Conservation (phyloP, 2,113 vertebrate genomes). For the Uropsilus gracilis region DNA sequence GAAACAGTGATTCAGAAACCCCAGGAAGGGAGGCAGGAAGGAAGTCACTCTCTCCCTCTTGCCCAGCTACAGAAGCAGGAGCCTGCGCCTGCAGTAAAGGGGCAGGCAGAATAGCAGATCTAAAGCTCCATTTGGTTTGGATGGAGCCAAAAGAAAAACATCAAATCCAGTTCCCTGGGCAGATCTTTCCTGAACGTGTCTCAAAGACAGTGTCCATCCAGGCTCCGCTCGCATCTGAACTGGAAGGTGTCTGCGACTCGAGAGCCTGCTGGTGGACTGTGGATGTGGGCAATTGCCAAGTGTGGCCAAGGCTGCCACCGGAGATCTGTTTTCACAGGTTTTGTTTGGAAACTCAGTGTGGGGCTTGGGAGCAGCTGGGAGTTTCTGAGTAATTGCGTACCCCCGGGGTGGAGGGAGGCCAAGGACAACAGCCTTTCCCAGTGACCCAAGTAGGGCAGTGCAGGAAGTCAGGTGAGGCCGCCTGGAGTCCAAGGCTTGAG, state of each 20-base stretch:
- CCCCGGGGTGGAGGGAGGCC: conserved; percentile 71
- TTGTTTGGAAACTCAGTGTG: conserved; percentile 80
- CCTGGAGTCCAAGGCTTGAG: not conserved
- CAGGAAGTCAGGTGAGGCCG: conserved; percentile 71
- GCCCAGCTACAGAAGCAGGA: not conserved
- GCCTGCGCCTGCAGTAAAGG: not conserved
- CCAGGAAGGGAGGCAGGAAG: accelerated
- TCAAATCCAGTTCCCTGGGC: not conserved
- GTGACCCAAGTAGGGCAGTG: conserved; percentile 7
- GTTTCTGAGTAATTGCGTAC: conserved; percentile 74
- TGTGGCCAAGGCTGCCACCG: conserved; percentile 60
- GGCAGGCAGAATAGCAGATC: not conserved
- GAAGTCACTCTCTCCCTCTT: not conserved
- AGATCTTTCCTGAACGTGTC: conserved; percentile 56
- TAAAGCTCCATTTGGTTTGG: conserved; percentile 35
- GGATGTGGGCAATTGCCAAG: conserved; percentile 27
- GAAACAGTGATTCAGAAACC: too few relatives aligned
- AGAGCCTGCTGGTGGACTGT: not conserved
- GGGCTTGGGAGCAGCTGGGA: conserved; percentile 74
- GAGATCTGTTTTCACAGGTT: conserved; percentile 79
- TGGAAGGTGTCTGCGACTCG: not conserved
- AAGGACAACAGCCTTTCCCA: conserved; percentile 69
- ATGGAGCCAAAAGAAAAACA: conserved; percentile 60
- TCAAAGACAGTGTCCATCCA: conserved; percentile 34
- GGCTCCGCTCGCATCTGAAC: conserved; percentile 10